These are phyloP conservation scores for Nemurella pictetii DNA, from an alignment of 2,888 invertebrate species.

Conservation along the genomic window DNA sequence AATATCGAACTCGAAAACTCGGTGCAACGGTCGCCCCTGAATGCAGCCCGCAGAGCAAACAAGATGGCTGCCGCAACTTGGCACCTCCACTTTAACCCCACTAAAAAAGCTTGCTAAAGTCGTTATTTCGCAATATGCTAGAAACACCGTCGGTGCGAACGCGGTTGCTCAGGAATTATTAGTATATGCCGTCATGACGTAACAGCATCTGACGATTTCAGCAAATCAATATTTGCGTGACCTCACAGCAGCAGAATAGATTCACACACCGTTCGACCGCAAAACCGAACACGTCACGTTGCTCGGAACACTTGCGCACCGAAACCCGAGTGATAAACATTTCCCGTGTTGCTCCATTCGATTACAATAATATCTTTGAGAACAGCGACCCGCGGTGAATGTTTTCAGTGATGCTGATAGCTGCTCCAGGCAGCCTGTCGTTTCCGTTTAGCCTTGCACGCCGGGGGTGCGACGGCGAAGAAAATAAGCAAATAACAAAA, in stretches of 20 bases:
- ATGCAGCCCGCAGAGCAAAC: background rate
- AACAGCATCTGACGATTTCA: background rate
- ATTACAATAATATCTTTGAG: too few species aligned
- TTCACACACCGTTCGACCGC: background rate
- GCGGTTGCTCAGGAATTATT: background rate
- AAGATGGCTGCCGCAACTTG: background rate
- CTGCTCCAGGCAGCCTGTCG: constrained; percentile 35
- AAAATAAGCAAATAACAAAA: constrained; percentile 41
- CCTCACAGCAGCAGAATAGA: constrained; percentile 32
- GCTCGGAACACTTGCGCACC: background rate
- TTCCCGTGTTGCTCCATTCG: background rate
- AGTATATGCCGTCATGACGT: background rate
- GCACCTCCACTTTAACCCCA: background rate
- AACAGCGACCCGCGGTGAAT: background rate
- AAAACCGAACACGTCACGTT: background rate
- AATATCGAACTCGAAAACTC: background rate
- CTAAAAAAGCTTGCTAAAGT: too few species aligned
- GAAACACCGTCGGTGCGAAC: too few species aligned
- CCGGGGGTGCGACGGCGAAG: constrained; percentile 37
- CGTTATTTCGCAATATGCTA: background rate
- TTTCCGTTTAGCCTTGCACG: constrained; percentile 34
- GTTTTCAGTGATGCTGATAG: constrained; percentile 24
- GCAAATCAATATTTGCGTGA: constrained; percentile 39
- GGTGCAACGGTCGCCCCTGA: background rate
- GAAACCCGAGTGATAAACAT: background rate